Base-by-base conservation (phyloP, 2,113 vertebrate genomes). In the Sitta europaea region DNA sequence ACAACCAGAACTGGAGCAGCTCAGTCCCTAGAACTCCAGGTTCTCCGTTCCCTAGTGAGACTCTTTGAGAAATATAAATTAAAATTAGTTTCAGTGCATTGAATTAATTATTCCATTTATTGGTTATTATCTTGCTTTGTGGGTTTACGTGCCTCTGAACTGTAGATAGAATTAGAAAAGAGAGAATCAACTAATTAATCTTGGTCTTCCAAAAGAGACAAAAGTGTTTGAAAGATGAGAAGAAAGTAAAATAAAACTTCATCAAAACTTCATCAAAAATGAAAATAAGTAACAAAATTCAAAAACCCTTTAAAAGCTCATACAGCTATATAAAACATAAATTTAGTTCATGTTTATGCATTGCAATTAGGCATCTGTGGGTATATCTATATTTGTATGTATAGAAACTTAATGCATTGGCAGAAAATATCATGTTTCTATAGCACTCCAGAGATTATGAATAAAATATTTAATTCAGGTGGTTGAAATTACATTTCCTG, bases 61-160 rank as follows among this genome's bases (percentile, higher is more conserved):
- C 77, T 23, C 83, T 55, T 45, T 77, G 67, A 97, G 86, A 97
- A 97, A 97, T 86, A 97, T 63, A 98, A 98, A 97, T 96, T 97
- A 97, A 98, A 98, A 96, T 97, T 94, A 94, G 84, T 97, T 97
- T 97, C 93, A 97, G 86, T 96, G 74, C 94, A 93, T 95, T 97
- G 78, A 95, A 97, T 98, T 97, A 97, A 98, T 98, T 97, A 97
- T 97, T 98, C 92, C 74, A 95, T 90, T 96, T 98, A 96, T 96
- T 97, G 92, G 84, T 97, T 97, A 96, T 97, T 97, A 97, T 97
- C 95, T 95, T 97, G 73, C 96, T 97, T 96, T 97, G 92, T 97
- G 95, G 81, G 93, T 97, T 97, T 97, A 84, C 1, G 22, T 97
- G 95, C 74, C 79, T 97, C 91, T 96, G 95, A 98, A 97, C 79